These are phyloP conservation scores for Nasonia vitripennis DNA, from an alignment of 1,140 invertebrate species.

Conservation along the genomic window DNA sequence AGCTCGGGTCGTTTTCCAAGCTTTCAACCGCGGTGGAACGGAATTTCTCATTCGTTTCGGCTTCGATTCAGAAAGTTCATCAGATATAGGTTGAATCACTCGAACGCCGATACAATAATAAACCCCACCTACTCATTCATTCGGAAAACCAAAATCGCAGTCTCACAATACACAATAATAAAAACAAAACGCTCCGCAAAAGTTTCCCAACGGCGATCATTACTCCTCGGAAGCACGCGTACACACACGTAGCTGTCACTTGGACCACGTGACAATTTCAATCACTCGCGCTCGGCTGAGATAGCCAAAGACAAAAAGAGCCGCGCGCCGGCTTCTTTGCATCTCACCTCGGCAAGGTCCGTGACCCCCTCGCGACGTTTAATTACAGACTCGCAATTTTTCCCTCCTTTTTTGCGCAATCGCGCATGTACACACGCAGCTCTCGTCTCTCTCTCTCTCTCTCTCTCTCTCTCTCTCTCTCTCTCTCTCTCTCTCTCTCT, in stretches of 20 bases:
- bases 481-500: constrained; percentile 14
- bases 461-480: neutral
- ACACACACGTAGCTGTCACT: neutral
- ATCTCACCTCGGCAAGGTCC: constrained; percentile 20
- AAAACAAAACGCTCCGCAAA: too few relatives aligned
- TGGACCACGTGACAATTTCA: constrained; percentile 25
- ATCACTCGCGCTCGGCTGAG: neutral
- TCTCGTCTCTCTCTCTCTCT: constrained; percentile 5
- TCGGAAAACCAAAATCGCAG: too few relatives aligned
- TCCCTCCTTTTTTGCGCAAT: neutral
- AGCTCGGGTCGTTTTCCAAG: too few relatives aligned
- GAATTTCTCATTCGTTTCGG: too few relatives aligned
- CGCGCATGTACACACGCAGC: too few relatives aligned
- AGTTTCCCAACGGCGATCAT: too few relatives aligned
- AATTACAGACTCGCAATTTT: constrained; percentile 35
- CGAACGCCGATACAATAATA: too few relatives aligned
- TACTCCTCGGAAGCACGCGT: neutral
- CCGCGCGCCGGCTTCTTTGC: neutral
- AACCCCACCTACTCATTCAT: too few relatives aligned
- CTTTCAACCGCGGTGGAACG: too few relatives aligned
- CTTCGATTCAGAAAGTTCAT: too few relatives aligned
- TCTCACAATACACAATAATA: too few relatives aligned
- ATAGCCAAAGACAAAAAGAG: neutral
- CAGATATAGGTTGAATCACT: too few relatives aligned
- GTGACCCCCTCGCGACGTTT: constrained; percentile 27